Percentiles rank a stretch among this genome's conserved stretches.
phyloP scores from a whole-genome alignment of 2,113 vertebrate genomes.

The human region DNA sequence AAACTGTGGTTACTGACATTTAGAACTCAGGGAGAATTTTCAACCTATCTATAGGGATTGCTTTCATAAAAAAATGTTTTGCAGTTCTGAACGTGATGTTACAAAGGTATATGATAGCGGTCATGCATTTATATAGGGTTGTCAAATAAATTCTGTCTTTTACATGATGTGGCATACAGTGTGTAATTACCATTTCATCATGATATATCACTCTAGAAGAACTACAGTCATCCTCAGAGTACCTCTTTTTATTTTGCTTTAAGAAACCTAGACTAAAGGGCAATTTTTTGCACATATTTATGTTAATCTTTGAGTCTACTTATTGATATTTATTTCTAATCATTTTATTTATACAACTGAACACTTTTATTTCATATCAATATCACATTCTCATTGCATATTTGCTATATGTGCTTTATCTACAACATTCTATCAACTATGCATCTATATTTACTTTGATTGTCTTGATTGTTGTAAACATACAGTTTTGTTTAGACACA shows the following conservation, averaged over 20 bases:
- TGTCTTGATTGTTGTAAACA: background rate
- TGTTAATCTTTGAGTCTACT: background rate
- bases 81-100: conserved; percentile 57
- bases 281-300: conserved; percentile 14
- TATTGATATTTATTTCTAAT: conserved; percentile 11
- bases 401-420: background rate
- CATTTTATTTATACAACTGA: background rate
- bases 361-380: background rate
- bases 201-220: conserved; percentile 26
- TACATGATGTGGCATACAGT: background rate
- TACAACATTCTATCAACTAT: background rate
- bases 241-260: background rate
- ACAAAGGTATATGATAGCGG: background rate
- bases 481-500: background rate
- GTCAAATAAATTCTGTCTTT: conserved; percentile 33
- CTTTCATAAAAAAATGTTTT: conserved; percentile 30
- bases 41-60: conserved; percentile 25
- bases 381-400: background rate
- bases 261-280: background rate
- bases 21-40: conserved; percentile 69
- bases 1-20: conserved; percentile 64
- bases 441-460: background rate
- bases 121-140: background rate
- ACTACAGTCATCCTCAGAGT: background rate
- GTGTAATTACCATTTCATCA: conserved; percentile 12